Conservation (phyloP, 1,140 invertebrate genomes). For the Chlorops oryzae region DNA sequence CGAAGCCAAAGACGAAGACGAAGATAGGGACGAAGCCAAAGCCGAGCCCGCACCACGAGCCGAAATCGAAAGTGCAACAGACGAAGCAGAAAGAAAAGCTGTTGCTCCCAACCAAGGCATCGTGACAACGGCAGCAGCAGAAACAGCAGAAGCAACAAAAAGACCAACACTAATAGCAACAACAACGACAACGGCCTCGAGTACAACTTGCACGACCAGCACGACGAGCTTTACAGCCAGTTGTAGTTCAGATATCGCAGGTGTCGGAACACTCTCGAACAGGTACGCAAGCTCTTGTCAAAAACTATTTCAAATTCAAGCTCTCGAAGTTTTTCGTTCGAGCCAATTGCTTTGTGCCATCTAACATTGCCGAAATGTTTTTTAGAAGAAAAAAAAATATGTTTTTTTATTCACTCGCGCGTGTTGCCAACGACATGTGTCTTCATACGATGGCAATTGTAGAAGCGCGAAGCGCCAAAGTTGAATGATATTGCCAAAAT, state of each 20-base stretch:
- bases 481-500: too few species aligned
- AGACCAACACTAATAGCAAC: neutral
- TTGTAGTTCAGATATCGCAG: constrained; percentile 44
- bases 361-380: constrained; percentile 13
- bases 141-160: neutral
- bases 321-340: neutral
- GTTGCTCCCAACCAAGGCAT: neutral
- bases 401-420: too few species aligned
- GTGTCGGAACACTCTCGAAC: constrained; percentile 32
- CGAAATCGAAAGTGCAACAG: neutral
- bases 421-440: too few species aligned
- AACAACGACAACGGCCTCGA: neutral
- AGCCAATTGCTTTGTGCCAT: constrained; percentile 10
- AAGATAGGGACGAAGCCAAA: neutral
- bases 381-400: too few species aligned
- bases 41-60: neutral
- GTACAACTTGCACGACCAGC: constrained; percentile 2
- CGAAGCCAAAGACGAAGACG: neutral
- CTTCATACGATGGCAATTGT: too few species aligned
- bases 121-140: constrained; percentile 7
- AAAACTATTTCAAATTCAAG: too few species aligned
- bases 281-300: constrained; percentile 40
- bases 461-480: too few species aligned
- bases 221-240: constrained; percentile 21
- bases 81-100: neutral